These are phyloP conservation scores for Vireo griseus DNA, from an alignment of 2,797 vertebrate species.

Conservation along the genomic window DNA sequence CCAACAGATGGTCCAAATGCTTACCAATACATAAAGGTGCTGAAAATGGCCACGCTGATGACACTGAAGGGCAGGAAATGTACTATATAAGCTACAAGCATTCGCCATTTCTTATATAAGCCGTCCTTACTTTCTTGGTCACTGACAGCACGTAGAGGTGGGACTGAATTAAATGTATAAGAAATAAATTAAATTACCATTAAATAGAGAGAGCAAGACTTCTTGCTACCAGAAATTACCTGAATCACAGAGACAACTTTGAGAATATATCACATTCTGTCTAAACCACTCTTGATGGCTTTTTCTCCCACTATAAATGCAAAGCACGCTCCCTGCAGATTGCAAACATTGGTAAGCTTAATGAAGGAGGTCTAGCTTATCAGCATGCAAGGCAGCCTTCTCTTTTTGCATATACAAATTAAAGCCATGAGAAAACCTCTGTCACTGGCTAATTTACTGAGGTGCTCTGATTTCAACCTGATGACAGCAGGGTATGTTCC, in stretches of 20 bases:
- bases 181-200: not conserved
- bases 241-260: not conserved
- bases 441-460: not conserved
- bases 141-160: conserved; percentile 85
- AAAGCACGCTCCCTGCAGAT: not conserved
- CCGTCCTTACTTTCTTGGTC: conserved; percentile 96
- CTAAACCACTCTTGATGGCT: not conserved
- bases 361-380: not conserved
- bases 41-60: conserved; percentile 83
- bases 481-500: not conserved
- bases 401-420: not conserved
- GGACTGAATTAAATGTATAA: conserved; percentile 72
- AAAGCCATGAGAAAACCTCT: not conserved
- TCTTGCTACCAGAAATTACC: not conserved
- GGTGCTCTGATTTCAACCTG: not conserved
- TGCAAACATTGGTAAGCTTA: not conserved
- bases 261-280: not conserved
- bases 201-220: not conserved
- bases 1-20: not conserved
- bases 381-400: not conserved
- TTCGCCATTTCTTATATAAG: conserved; percentile 94
- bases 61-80: conserved; percentile 92
- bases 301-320: not conserved
- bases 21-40: conserved; percentile 90
- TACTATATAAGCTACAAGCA: conserved; percentile 90